Evolutionary conservation across 2,888 invertebrate species (phyloP).

Genomic region (Acanthosepion pharaonis): DNA sequence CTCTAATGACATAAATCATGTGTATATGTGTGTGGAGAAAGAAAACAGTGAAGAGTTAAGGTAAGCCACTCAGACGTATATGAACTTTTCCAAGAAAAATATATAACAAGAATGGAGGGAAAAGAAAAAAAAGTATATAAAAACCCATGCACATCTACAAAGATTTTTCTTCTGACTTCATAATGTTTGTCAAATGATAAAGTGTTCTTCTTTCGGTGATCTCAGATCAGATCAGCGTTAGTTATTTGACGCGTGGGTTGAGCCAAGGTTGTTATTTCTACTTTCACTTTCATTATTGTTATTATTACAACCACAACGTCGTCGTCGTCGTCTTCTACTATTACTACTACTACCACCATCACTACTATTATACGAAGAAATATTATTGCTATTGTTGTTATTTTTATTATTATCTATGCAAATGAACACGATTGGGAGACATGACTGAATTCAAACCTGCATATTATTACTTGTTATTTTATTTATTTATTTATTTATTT

Average conservation of each 20-base stretch:
- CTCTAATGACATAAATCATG: background rate
- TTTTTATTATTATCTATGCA: background rate
- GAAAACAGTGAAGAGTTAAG: background rate
- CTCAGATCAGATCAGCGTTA: background rate
- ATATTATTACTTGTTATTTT: background rate
- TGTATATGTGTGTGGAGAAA: background rate
- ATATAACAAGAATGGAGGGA: background rate
- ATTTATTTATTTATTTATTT: background rate
- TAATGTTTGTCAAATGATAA: slow-evolving; percentile 18
- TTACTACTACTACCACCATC: background rate
- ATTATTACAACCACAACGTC: background rate
- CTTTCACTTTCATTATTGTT: background rate
- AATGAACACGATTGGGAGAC: background rate
- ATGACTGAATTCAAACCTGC: background rate
- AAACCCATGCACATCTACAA: background rate
- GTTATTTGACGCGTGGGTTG: slow-evolving; percentile 12
- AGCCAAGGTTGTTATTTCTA: slow-evolving; percentile 2
- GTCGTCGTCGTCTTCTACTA: too few species aligned
- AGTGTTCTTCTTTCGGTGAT: background rate
- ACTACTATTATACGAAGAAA: background rate
- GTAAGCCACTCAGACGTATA: background rate
- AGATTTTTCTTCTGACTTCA: background rate
- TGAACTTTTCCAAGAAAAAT: background rate
- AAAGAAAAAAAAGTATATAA: background rate
- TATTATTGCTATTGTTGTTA: background rate